Base-by-base conservation (phyloP, 1,140 invertebrate species). In the Nymphalis io region DNA sequence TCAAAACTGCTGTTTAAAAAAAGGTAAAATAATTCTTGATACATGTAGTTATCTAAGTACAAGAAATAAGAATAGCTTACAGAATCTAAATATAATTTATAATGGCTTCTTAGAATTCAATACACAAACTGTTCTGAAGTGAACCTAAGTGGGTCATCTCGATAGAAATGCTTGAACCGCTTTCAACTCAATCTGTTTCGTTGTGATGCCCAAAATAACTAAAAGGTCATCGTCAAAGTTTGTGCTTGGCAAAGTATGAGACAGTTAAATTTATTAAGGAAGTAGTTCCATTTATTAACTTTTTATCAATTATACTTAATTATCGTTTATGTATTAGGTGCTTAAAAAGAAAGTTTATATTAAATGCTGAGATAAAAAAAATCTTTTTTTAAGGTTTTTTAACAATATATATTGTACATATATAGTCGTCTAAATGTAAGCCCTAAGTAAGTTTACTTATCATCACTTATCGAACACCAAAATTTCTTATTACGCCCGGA, bases 251-350 rank as follows among this genome's bases (percentile, higher is more conserved):
- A 82, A 77, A 77, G 68, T 75, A 70, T 70, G 64, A 67, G 76
- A 76, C 76, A 71, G 76, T 76, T 80, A 82, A 85, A 83, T 84
- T 83, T 82, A 87, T 85, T 80, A 80, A 81, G 81, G 83, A 86
- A 86, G 81, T 82, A 76, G n/a, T 66, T 73, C 79, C 78, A 76
- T 78, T 63, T 71, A 62, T 70, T 73, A 53, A 60, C 3, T 39
- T 33, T 27, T n/a, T 6, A 53, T 3, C 39, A 48, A n/a, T 15
- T 55, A 51, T 4, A 10, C 23, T 51, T 21, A 64, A 40, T 44
- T 3, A 60, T 39, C 33, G 3, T 3, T 61, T n/a, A 51, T 16
- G 3, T 46, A 16, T 46, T 39, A 39, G 12, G 40, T 46, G 44
- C 1, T 16, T 46, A 3, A 3, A 11, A 44, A 13, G 15, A 44